phyloP scores from a whole-genome alignment of 1,140 invertebrate species.

The Neodiprion pinetum region DNA sequence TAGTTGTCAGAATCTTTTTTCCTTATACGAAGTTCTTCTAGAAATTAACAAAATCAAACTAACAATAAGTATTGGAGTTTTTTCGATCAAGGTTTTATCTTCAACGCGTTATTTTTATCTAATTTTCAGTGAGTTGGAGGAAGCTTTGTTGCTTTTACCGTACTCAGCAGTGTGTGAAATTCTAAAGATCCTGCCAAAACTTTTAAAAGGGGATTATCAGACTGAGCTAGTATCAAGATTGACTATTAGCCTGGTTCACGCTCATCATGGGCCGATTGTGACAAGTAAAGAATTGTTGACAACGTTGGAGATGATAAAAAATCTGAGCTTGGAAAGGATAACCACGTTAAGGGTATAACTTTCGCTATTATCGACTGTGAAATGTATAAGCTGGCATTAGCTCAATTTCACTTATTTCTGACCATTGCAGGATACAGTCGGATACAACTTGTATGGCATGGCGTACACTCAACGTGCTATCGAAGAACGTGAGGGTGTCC shows the following conservation, averaged over 20 bases:
- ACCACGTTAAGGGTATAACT: slow-evolving; percentile 69
- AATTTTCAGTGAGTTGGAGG: slow-evolving; percentile 84
- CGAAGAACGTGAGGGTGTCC: slow-evolving; percentile 82
- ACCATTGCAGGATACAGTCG: slow-evolving; percentile 77
- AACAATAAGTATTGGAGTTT: background rate
- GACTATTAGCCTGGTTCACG: slow-evolving; percentile 80
- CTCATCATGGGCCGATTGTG: slow-evolving; percentile 86
- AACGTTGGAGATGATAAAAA: slow-evolving; percentile 72
- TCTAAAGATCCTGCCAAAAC: slow-evolving; percentile 72
- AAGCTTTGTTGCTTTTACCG: slow-evolving; percentile 85
- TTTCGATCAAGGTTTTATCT: no score
- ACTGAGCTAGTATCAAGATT: slow-evolving; percentile 80
- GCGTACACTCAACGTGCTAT: slow-evolving; percentile 77
- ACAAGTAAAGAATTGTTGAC: slow-evolving; percentile 73
- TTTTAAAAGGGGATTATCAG: slow-evolving; percentile 73
- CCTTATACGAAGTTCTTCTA: no score
- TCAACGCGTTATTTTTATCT: slow-evolving; percentile 16
- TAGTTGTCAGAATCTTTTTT: background rate
- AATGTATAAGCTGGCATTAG: background rate
- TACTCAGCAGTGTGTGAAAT: slow-evolving; percentile 83
- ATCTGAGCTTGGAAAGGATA: slow-evolving; percentile 66
- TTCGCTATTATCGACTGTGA: slow-evolving; percentile 11
- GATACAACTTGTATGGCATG: slow-evolving; percentile 87
- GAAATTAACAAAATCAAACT: slow-evolving; percentile 19
- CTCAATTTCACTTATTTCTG: slow-evolving; percentile 11